Percentiles rank a stretch among this genome's conserved stretches.
phyloP scores from a whole-genome alignment of 2,888 invertebrate genomes.

The Mythimna ferrago region DNA sequence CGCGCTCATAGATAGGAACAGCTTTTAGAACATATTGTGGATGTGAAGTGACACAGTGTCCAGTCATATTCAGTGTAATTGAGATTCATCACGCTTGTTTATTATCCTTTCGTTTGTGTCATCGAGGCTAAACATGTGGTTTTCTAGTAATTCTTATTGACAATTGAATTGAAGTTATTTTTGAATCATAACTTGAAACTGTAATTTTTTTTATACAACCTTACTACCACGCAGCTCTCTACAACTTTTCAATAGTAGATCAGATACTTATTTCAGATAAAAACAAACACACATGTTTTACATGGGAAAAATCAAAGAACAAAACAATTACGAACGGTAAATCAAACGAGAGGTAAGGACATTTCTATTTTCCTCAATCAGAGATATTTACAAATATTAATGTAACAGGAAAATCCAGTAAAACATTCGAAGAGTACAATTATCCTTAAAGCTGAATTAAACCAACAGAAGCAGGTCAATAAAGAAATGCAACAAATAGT shows the following conservation, averaged over 20 bases:
- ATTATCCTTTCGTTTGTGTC: slow-evolving; percentile 66
- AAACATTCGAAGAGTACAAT: not conserved
- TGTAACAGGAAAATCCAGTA: slow-evolving; percentile 11
- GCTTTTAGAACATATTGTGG: slow-evolving; percentile 33
- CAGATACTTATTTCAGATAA: too few relatives aligned
- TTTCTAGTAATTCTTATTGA: slow-evolving; percentile 61
- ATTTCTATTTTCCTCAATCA: slow-evolving; percentile 30
- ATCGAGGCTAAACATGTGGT: slow-evolving; percentile 58
- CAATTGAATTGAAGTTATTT: slow-evolving; percentile 5
- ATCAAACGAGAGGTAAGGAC: not conserved
- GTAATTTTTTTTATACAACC: not conserved
- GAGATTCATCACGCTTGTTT: slow-evolving; percentile 47
- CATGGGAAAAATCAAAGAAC: too few relatives aligned
- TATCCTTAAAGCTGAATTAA: not conserved
- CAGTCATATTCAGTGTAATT: slow-evolving; percentile 39
- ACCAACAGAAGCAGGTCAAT: slow-evolving; percentile 26
- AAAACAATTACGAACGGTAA: not conserved
- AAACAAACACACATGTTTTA: too few relatives aligned
- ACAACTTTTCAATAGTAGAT: not conserved
- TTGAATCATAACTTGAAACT: not conserved
- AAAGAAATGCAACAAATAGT: slow-evolving; percentile 53
- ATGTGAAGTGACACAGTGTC: slow-evolving; percentile 24
- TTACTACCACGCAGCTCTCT: not conserved
- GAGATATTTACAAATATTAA: slow-evolving; percentile 15
- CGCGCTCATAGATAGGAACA: slow-evolving; percentile 40